A percentile compares a stretch with the other conserved stretches of the same genome.
These are phyloP conservation scores for Corythornis vintsioides DNA, from an alignment of 2,113 vertebrate genomes.

Conservation along the genomic window DNA sequence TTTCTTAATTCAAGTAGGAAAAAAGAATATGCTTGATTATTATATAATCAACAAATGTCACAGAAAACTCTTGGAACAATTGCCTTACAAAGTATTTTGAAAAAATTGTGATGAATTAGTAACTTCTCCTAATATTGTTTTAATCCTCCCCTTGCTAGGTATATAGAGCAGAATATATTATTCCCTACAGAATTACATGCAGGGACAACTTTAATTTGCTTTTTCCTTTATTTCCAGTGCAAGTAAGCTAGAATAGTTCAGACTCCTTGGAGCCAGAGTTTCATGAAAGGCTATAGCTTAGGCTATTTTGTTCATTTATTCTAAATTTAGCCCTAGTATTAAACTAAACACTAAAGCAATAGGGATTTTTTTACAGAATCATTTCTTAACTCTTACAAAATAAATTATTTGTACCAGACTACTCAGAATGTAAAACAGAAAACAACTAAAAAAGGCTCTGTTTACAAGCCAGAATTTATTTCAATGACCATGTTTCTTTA, in stretches of 20 bases:
- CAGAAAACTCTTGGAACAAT: background rate
- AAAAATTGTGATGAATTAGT: background rate
- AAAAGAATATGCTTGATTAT: background rate
- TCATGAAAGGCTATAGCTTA: conserved; percentile 6
- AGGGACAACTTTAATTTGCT: background rate
- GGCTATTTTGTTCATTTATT: background rate
- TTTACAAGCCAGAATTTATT: background rate
- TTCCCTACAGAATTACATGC: background rate
- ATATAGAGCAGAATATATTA: background rate
- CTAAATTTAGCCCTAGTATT: conserved; percentile 22
- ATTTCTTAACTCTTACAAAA: background rate
- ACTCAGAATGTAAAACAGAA: background rate
- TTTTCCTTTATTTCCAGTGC: background rate
- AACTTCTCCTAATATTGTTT: background rate
- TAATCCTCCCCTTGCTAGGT: background rate
- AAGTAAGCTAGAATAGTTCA: background rate
- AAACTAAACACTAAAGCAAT: background rate
- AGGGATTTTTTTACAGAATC: background rate
- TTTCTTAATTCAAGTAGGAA: background rate
- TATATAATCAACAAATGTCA: background rate
- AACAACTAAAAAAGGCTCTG: background rate
- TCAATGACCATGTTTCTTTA: background rate
- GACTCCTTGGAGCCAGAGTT: conserved; percentile 8
- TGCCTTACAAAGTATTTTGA: background rate
- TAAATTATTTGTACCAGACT: background rate